Conservation (phyloP, 2,888 invertebrate genomes). For the Sceliomorpha sp. region DNA sequence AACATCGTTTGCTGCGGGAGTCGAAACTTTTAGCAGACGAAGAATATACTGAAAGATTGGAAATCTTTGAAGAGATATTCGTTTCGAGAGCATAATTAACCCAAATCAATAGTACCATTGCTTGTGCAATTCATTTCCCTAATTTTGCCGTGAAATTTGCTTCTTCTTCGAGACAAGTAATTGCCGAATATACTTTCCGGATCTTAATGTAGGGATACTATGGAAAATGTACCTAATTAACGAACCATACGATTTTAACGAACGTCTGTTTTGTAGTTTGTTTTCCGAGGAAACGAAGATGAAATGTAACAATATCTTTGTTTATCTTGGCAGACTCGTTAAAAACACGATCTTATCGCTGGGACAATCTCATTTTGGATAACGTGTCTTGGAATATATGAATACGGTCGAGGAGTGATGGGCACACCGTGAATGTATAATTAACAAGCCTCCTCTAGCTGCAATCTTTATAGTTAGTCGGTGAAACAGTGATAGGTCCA, state of each 20-base stretch:
- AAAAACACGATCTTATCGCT: constrained; percentile 40
- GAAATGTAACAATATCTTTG: constrained; percentile 48
- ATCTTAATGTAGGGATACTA: no score
- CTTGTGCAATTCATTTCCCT: constrained; percentile 46
- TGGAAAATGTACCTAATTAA: constrained; percentile 56
- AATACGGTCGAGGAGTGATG: constrained; percentile 43
- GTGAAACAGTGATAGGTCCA: constrained; percentile 17
- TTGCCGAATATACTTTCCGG: no score
- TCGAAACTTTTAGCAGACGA: no score
- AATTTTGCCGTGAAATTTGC: no score
- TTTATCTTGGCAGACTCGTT: constrained; percentile 31
- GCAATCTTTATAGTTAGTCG: constrained; percentile 2
- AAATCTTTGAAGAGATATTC: no score
- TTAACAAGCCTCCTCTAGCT: constrained; percentile 31
- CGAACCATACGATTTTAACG: constrained; percentile 47
- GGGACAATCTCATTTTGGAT: constrained; percentile 41
- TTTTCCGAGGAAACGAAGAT: constrained; percentile 37
- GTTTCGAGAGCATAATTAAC: constrained; percentile 31
- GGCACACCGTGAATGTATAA: constrained; percentile 42
- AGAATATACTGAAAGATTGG: no score
- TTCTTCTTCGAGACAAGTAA: no score
- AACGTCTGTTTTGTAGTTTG: constrained; percentile 42
- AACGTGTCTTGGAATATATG: constrained; percentile 43
- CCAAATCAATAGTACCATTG: not conserved
- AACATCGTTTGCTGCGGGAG: no score